Conservation (phyloP, 64 coral and sea anemone species). For the Montipora cactus region DNA sequence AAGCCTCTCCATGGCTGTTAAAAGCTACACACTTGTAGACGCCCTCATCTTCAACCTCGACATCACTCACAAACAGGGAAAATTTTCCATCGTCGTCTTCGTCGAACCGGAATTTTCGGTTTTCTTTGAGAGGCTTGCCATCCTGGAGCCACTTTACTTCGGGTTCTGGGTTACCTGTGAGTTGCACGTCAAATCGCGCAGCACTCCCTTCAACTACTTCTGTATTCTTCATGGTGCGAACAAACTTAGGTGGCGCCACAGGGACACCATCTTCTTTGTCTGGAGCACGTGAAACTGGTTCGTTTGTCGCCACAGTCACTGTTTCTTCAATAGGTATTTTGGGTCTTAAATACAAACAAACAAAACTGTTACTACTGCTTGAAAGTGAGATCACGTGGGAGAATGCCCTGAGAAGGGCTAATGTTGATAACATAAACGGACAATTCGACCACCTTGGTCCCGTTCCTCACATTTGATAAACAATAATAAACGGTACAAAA, state of each 20-base stretch:
- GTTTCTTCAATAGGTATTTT: constrained; percentile 61
- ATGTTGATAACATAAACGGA: neutral
- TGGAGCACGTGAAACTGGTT: constrained; percentile 43
- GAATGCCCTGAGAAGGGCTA: no score
- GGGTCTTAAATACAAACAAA: neutral
- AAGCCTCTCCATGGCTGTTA: constrained; percentile 46
- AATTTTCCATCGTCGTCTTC: constrained; percentile 31
- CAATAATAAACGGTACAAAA: no score
- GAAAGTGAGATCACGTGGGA: neutral
- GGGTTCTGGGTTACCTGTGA: constrained; percentile 58
- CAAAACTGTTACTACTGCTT: neutral
- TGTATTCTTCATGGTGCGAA: constrained; percentile 36
- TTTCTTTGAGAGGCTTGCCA: constrained; percentile 45
- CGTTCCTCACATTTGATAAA: neutral
- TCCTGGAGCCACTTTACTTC: constrained; percentile 46
- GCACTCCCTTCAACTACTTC: constrained; percentile 39
- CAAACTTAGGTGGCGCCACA: constrained; percentile 62
- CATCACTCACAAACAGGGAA: constrained; percentile 29
- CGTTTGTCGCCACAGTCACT: constrained; percentile 35
- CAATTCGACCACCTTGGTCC: neutral
- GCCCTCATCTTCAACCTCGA: constrained; percentile 58
- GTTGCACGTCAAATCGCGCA: constrained; percentile 44
- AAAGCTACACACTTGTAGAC: constrained; percentile 65
- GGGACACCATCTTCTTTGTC: neutral
- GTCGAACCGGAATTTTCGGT: constrained; percentile 35